phyloP scores from a whole-genome alignment of 2,113 vertebrate species.

The Thunnus thynnus region DNA sequence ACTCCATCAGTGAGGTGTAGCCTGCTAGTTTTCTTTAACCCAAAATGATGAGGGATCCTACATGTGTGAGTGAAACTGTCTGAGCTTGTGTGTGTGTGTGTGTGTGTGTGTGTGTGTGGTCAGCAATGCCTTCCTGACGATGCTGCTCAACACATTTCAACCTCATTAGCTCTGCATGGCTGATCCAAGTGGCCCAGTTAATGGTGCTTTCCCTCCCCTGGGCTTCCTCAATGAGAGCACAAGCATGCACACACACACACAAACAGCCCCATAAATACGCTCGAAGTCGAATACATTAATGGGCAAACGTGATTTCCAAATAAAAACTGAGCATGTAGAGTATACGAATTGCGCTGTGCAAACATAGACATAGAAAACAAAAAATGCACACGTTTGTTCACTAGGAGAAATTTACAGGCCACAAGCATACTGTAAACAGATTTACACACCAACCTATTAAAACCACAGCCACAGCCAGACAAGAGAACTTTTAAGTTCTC shows the following conservation, averaged over 20 bases:
- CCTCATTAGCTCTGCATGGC: constrained; percentile 75
- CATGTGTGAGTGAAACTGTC: neutral
- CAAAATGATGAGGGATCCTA: neutral
- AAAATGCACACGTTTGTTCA: neutral
- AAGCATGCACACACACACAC: constrained; percentile 26
- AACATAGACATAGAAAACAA: neutral
- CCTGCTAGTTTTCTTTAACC: constrained; percentile 14
- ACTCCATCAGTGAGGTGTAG: neutral
- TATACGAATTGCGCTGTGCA: neutral
- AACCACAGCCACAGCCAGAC: neutral
- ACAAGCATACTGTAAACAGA: neutral
- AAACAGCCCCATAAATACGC: constrained; percentile 11
- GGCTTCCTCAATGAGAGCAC: constrained; percentile 53
- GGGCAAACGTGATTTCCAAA: neutral
- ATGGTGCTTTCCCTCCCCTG: constrained; percentile 42
- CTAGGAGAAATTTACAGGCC: neutral
- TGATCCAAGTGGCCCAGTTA: constrained; percentile 74
- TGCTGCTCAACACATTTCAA: constrained; percentile 67
- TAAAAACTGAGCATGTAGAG: neutral
- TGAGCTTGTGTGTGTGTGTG: constrained; percentile 1
- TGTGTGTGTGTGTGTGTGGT: constrained; percentile 20
- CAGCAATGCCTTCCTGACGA: constrained; percentile 15
- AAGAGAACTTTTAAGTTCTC: constrained; percentile 44
- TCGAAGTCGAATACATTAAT: neutral
- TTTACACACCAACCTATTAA: constrained; percentile 20